Percentiles rank a stretch among this genome's conserved stretches.
Evolutionary conservation across 2,797 vertebrate species (phyloP).

Genomic region (Chaetodon trifasciatus): DNA sequence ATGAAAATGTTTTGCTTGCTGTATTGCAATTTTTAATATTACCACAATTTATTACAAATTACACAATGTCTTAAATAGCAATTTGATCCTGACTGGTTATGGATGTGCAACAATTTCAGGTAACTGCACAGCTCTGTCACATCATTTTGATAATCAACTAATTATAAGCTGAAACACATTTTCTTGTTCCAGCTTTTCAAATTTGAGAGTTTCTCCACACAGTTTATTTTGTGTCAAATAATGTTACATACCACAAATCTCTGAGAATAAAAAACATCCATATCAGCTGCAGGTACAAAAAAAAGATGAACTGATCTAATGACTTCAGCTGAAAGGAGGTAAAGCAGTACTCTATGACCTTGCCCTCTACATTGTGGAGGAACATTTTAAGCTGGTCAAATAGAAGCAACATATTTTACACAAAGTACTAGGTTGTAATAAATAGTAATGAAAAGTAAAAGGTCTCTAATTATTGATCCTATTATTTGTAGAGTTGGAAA

Average conservation of each 20-base stretch:
- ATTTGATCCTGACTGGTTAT: not conserved
- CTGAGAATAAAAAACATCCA: not conserved
- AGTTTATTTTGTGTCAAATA: not conserved
- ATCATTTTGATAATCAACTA: not conserved
- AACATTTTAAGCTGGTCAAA: slow-evolving; percentile 15
- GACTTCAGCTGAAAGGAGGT: slow-evolving; percentile 10
- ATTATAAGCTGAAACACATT: not conserved
- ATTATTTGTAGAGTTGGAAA: slow-evolving; percentile 52
- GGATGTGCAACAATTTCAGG: not conserved
- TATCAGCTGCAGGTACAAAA: not conserved
- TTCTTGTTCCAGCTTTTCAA: not conserved
- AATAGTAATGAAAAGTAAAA: slow-evolving; percentile 58
- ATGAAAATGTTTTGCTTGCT: not conserved
- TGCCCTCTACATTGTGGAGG: not conserved
- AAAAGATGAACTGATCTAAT: slow-evolving; percentile 20
- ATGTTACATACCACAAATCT: not conserved
- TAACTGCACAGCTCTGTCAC: not conserved
- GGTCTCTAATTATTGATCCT: slow-evolving; percentile 15
- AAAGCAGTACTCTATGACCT: slow-evolving; percentile 17
- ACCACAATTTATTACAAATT: not conserved
- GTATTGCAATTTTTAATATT: no score
- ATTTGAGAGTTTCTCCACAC: not conserved
- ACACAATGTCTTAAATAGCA: no score
- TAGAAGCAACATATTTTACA: slow-evolving; percentile 22
- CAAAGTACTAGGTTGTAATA: slow-evolving; percentile 24